Evolutionary conservation across 92 coral and sea anemone genomes (phyloP), one percentile per base, ranked within the genome.

Genomic region (Zoanthus solanderi): DNA sequence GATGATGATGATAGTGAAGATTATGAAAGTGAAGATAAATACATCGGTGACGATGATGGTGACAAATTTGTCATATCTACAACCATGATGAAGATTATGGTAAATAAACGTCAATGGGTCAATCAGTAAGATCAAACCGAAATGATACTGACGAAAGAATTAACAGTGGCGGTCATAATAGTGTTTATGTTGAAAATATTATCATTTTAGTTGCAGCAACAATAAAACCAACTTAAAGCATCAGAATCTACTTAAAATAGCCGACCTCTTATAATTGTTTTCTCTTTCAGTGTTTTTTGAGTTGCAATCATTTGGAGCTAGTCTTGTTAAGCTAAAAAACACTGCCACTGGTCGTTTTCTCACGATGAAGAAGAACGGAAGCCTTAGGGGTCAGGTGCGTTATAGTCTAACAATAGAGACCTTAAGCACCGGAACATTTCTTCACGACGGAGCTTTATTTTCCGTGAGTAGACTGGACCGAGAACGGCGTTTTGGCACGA

Each of bases 281-380:
- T 87, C 82, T n/a, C 45, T 73, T 71, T 34, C 76, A 95, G 99
- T 93, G 14, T 23, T 84, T 37, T 96, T 96, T 69, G 99, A 96
- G 87, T 89, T 96, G 94, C 99, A 96, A 90, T 96, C 98, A 15
- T 96, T 95, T 83, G 99, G 97, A 66, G 95, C 99, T 44, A 95
- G 99, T 89, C 95, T 95, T 34, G 94, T 96, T 73, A 92, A 92
- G 71, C 83, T 96, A 44, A 95, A 89, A 84, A 93, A 92, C 54
- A 72, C 84, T 7, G 92, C 97, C 7, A 96, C 99, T 0, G 96
- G 96, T 56, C 87, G 96, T 9, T 96, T 95, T 80, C 87, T 96
- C 65, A 47, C 95, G 4, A 96, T 96, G 98, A 96, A 87, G 79
- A 91, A 93, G 84, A 92, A 96, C 48, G 99, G 99, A 10, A 86